Base-by-base conservation (phyloP, 2,113 vertebrate species). In the Gobiocypris rarus region DNA sequence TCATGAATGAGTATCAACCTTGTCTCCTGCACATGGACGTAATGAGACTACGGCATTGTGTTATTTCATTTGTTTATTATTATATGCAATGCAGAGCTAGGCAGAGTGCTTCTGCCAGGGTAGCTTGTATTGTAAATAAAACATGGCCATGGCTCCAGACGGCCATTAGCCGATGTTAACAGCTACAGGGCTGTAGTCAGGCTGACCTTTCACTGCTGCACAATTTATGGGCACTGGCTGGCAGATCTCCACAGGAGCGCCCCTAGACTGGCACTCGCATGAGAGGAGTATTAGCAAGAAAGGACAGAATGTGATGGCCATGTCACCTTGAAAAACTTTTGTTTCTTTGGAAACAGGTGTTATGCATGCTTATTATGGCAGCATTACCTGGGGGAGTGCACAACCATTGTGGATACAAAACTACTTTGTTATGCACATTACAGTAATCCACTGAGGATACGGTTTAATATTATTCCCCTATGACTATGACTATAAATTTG, bases 211-310 rank as follows among this genome's bases (percentile, higher is more conserved):
- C 85, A 85, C 88, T 83, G 76, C 56, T 89, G 67, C 63, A 87
- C 63, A 83, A 86, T 86, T 87, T 83, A 88, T 89, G 74, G 85
- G 58, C 58, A 61, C 65, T 86, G 81, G 83, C 41, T 63, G 88
- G 34, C 88, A 85, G 56, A 61, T 45, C 22, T 73, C 86, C 82
- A 83, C 54, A 31, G 61, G 81, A 82, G 54, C 82, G 67, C 69
- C 22, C 56, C 69, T 81, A 83, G 69, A 81, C 75, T 83, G 80
- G 83, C 85, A 87, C 85, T 81, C 81, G 75, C 61, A 24, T 48
- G 75, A 81, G 84, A 41, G 19, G 10, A 19, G 76, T 38, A 79
- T 75, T 24, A 61, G 75, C 56, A 22, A 70, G 70, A 71, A 54
- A 56, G 71, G 69, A 54, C 80, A 43, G 73, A 75, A 84, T 77